Evolutionary conservation across 2,888 invertebrate species (phyloP).

Genomic region (Hydrotaea cyrtoneurina): DNA sequence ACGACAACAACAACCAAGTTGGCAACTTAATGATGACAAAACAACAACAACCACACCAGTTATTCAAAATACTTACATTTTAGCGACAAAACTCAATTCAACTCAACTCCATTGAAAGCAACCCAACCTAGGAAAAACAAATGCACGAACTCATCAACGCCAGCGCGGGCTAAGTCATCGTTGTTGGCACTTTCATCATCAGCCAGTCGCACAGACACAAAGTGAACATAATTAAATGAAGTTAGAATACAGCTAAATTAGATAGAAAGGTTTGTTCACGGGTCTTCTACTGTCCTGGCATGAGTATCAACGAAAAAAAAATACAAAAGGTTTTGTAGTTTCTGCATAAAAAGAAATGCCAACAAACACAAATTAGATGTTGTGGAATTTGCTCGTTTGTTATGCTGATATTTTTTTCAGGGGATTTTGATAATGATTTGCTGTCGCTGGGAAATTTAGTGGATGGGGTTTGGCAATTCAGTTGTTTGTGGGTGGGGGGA

Average conservation of each 20-base stretch:
- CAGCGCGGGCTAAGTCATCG: not conserved
- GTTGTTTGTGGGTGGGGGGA: not conserved
- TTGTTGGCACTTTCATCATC: not conserved
- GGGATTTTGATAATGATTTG: not conserved
- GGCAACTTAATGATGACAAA: constrained; percentile 52
- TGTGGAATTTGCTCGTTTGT: not conserved
- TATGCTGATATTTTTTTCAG: not conserved
- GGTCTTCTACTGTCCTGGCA: not conserved
- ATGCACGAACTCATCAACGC: not conserved
- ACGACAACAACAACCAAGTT: constrained; percentile 14
- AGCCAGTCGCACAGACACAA: constrained; percentile 20
- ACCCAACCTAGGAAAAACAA: not conserved
- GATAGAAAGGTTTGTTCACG: constrained; percentile 35
- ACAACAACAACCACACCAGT: constrained; percentile 17
- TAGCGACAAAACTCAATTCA: not conserved
- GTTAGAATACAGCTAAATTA: constrained; percentile 46
- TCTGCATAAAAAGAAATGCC: constrained; percentile 7
- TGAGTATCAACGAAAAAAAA: not conserved
- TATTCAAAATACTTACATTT: not conserved
- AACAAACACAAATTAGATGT: constrained; percentile 40
- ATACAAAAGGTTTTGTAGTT: constrained; percentile 7
- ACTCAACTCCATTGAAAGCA: not conserved
- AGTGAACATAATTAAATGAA: constrained; percentile 51
- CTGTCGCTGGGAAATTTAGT: not conserved
- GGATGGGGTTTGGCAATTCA: not conserved